These are phyloP conservation scores for Ichneumoninae sp. DNA, from an alignment of 2,888 invertebrate genomes.

Conservation along the genomic window DNA sequence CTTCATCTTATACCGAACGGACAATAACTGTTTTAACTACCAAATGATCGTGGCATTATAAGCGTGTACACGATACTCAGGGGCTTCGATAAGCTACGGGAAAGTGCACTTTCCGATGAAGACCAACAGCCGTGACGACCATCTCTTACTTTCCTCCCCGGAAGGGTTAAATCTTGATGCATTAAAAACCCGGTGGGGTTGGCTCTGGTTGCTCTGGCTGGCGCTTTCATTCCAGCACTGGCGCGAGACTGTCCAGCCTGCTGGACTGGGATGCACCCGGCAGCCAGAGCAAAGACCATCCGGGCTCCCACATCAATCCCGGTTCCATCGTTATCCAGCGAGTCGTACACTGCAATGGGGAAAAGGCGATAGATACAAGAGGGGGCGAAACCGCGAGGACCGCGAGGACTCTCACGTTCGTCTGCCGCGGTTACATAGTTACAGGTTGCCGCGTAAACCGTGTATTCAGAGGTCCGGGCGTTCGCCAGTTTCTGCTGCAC, in stretches of 20 bases:
- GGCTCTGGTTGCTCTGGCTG: no score
- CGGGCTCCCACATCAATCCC: constrained; percentile 47
- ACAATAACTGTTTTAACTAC: constrained; percentile 64
- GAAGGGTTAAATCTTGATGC: background rate
- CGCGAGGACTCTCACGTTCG: constrained; percentile 24
- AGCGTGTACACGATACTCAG: constrained; percentile 24
- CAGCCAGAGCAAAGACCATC: background rate
- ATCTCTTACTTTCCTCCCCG: background rate
- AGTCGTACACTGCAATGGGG: constrained; percentile 44
- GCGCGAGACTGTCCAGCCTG: no score
- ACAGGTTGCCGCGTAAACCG: constrained; percentile 77
- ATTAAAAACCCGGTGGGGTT: background rate
- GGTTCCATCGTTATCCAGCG: constrained; percentile 56
- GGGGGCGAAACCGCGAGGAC: constrained; percentile 6
- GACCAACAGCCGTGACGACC: background rate
- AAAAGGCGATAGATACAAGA: constrained; percentile 70
- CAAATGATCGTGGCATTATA: constrained; percentile 59
- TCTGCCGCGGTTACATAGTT: constrained; percentile 77
- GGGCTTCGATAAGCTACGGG: background rate
- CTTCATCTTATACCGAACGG: constrained; percentile 8
- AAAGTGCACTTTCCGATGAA: constrained; percentile 4
- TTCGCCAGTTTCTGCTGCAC: constrained; percentile 65
- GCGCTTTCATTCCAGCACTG: no score
- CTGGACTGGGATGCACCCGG: background rate
- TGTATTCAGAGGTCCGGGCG: constrained; percentile 37